Conservation (phyloP, 2,797 vertebrate species). For the Lacerta viridis region DNA sequence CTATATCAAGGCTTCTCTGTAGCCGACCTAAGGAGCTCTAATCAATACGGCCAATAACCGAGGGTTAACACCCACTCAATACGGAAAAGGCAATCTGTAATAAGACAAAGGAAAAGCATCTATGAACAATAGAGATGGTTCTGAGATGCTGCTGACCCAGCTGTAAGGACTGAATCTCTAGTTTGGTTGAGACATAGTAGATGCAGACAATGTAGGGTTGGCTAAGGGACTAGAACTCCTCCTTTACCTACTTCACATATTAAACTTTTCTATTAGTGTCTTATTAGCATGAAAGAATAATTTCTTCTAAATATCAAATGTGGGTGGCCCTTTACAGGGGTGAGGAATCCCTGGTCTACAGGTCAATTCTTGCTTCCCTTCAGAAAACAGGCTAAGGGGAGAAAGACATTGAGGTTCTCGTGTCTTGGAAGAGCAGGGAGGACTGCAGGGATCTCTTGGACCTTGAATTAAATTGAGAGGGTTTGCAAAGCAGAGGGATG, state of each 20-base stretch:
- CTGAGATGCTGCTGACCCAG: not conserved
- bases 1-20: not conserved
- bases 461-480: not conserved
- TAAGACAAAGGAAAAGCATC: not conserved
- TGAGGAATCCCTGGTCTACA: not conserved
- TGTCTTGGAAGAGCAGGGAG: not conserved
- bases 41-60: not conserved
- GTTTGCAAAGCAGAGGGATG: not conserved
- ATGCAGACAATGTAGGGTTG: not conserved
- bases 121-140: not conserved
- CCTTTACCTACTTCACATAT: not conserved
- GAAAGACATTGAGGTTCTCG: not conserved
- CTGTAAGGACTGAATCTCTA: not conserved
- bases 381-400: not conserved
- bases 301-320: not conserved
- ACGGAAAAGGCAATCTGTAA: not conserved
- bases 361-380: not conserved
- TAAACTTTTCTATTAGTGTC: not conserved
- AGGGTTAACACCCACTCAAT: not conserved
- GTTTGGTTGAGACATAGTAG: not conserved
- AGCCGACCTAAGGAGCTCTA: not conserved
- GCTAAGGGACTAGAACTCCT: not conserved
- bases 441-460: not conserved
- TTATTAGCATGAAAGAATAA: not conserved
- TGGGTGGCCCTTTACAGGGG: not conserved